Percentiles rank a stretch among this genome's conserved stretches.
These are phyloP conservation scores for Eupithecia tripunctaria DNA, from an alignment of 2,888 invertebrate species.

Conservation along the genomic window DNA sequence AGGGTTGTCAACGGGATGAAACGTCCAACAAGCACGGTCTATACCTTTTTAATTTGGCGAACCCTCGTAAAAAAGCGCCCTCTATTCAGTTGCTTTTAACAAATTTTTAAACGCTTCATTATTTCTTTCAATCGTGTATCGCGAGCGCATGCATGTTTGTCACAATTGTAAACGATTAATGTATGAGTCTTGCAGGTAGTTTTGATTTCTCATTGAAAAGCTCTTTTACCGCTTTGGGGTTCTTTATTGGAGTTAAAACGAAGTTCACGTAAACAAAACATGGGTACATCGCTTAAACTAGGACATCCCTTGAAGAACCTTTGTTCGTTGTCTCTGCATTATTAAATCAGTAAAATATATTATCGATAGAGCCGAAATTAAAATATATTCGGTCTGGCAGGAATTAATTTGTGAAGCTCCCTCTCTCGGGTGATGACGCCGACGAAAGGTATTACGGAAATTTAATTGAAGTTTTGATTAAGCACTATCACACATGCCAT, in stretches of 20 bases:
- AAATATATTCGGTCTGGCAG: slow-evolving; percentile 66
- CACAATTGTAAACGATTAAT: too few relatives aligned
- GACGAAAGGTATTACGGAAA: slow-evolving; percentile 77
- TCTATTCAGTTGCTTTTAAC: too few relatives aligned
- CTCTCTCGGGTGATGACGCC: slow-evolving; percentile 62
- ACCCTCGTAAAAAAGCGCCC: too few relatives aligned
- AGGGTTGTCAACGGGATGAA: too few relatives aligned
- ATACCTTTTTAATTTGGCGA: too few relatives aligned
- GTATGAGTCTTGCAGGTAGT: too few relatives aligned
- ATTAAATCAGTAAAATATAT: background rate
- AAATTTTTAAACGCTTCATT: background rate
- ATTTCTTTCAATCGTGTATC: background rate
- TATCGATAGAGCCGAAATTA: slow-evolving; percentile 52
- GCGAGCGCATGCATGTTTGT: background rate
- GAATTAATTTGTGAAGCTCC: slow-evolving; percentile 67
- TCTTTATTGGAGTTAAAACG: background rate
- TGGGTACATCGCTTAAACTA: background rate
- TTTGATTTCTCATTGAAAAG: too few relatives aligned
- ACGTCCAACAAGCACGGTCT: too few relatives aligned
- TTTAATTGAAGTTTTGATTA: slow-evolving; percentile 82
- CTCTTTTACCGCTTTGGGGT: background rate
- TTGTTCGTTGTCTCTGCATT: background rate
- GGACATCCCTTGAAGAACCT: background rate
- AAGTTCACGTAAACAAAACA: background rate
- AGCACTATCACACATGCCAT: slow-evolving; percentile 69